Base-by-base conservation (phyloP, 2,888 invertebrate species). In the Ornithoptera priamus region DNA sequence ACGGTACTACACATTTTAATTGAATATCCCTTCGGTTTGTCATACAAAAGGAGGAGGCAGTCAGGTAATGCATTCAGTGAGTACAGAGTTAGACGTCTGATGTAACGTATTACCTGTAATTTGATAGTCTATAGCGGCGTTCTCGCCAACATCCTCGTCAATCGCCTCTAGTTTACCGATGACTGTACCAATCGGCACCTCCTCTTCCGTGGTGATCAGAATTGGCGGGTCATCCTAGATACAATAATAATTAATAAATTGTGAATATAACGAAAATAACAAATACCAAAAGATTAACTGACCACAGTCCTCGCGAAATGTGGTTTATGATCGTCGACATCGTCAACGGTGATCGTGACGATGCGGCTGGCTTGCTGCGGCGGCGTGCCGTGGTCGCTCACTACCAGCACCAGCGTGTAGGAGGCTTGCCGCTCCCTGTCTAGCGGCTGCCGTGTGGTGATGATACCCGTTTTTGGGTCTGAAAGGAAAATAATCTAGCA, bases 321-420 rank as follows among this genome's bases (percentile, higher is more conserved):
- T 0, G 97, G 97, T 73, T 94, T 94, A 78, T 97, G 96, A 80
- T 97, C 97, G 79, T 97, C 97, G 17, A 96, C 94, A 77, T 97
- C 97, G 3, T 94, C 91, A 0, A 97, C 93, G 65, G 93, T 89
- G 0, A 97, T 94, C 63, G 94, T 94, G 0, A 97, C 90, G 0
- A 96, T 94, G 65, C 96, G 90, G 0, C 96, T 95, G 0, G 95
- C 94, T 73, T 95, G 95, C 77, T 97, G 96, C 17, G 95, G 95
- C 0, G 97, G 97, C 62, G 94, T 93, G 0, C 97, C 97, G 71
- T 95, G 93, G 81, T 97, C 97, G 59, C 95, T 94, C 7, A 96
- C 97, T n/a, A 95, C 94, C 6, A 97, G 85, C 15, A 97, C 95
- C 67, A 97, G 89, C n/a, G 95, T 95, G 81, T 97, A 97, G 56